Percentiles rank a stretch among this genome's conserved stretches.
Conservation (phyloP, 2,888 invertebrate genomes). For the Cyclophora albipunctata region DNA sequence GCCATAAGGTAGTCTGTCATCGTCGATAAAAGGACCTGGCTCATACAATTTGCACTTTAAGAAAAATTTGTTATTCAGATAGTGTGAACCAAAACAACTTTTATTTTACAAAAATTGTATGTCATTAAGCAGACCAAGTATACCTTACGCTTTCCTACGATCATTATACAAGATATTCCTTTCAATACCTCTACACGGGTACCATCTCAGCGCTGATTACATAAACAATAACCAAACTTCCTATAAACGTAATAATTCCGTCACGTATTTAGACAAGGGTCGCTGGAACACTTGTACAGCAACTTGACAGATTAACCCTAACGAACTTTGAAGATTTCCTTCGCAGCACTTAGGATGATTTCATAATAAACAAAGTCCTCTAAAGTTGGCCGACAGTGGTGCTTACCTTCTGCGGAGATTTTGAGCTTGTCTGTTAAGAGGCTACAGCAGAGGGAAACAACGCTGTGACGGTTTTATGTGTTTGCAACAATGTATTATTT, state of each 20-base stretch:
- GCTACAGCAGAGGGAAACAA: not conserved
- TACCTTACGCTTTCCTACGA: not conserved
- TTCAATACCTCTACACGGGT: too few species aligned
- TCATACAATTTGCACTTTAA: too few species aligned
- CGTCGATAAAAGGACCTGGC: too few species aligned
- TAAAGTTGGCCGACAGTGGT: constrained; percentile 1
- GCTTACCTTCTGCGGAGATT: not conserved
- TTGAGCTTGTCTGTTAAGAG: not conserved
- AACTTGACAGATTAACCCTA: constrained; percentile 36
- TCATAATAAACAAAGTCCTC: constrained; percentile 30
- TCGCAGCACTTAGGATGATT: constrained; percentile 27
- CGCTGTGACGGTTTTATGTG: not conserved
- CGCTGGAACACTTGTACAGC: constrained; percentile 21
- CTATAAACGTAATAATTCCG: not conserved
- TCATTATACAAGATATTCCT: too few species aligned
- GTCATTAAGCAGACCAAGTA: not conserved
- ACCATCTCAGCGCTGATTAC: not conserved
- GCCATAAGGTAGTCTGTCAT: too few species aligned
- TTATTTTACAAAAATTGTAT: too few species aligned
- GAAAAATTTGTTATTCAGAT: too few species aligned
- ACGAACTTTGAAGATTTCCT: constrained; percentile 29
- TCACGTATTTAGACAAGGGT: not conserved
- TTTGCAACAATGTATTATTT: not conserved
- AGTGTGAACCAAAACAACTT: too few species aligned
- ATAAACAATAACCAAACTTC: not conserved